Percentiles rank a stretch among this genome's conserved stretches.
phyloP scores from a whole-genome alignment of 2,888 invertebrate genomes.

The Pilophorus perplexus region DNA sequence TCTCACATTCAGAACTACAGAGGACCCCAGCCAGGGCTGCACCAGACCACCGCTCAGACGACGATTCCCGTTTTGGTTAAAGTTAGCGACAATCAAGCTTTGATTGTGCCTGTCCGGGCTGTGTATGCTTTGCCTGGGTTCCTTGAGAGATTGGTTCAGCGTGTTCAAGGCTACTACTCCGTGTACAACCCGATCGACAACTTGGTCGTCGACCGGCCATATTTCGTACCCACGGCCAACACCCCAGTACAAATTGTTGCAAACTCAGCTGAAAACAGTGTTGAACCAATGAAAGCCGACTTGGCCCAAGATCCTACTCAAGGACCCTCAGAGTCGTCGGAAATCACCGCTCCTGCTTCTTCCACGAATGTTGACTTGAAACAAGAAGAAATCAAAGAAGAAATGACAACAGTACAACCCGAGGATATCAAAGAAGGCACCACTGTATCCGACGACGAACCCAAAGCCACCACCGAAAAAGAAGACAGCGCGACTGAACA shows the following conservation, averaged over 20 bases:
- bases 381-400: slow-evolving; percentile 26
- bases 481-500: background rate
- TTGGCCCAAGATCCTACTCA: background rate
- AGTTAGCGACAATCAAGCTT: slow-evolving; percentile 40
- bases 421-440: background rate
- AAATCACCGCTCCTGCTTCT: background rate
- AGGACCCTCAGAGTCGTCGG: background rate
- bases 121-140: slow-evolving; percentile 60
- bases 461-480: background rate
- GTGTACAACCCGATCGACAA: slow-evolving; percentile 55
- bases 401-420: slow-evolving; percentile 8
- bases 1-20: background rate
- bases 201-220: slow-evolving; percentile 42
- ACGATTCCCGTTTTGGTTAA: slow-evolving; percentile 41
- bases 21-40: slow-evolving; percentile 9
- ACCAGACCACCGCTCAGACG: slow-evolving; percentile 33
- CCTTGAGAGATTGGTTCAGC: slow-evolving; percentile 66
- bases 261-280: background rate
- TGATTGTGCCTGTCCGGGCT: slow-evolving; percentile 46
- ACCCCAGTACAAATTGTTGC: background rate
- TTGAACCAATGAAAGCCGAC: slow-evolving; percentile 19
- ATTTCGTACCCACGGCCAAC: slow-evolving; percentile 14
- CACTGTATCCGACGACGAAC: slow-evolving; percentile 17
- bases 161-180: slow-evolving; percentile 68
- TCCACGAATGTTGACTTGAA: slow-evolving; percentile 15